These are phyloP conservation scores for Semotilus atromaculatus DNA, from an alignment of 2,797 vertebrate genomes.

Conservation along the genomic window DNA sequence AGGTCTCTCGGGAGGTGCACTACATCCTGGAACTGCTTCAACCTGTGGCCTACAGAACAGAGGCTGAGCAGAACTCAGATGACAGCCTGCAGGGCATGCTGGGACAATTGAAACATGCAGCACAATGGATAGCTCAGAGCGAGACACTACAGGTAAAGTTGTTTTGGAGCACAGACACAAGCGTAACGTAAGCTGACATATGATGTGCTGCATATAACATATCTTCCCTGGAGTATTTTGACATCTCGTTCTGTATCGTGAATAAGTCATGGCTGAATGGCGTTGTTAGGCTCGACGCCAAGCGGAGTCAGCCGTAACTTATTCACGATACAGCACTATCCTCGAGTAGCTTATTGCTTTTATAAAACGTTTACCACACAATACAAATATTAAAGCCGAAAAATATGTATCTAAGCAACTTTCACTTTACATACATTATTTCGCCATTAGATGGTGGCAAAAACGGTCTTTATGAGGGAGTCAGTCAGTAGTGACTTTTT, in stretches of 20 bases:
- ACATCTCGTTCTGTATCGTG: background rate
- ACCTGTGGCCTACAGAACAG: constrained; percentile 41
- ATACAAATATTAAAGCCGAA: no score
- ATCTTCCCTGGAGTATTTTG: background rate
- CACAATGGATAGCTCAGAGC: constrained; percentile 65
- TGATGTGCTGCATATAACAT: background rate
- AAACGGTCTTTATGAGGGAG: no score
- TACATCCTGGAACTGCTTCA: constrained; percentile 51
- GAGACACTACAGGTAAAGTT: constrained; percentile 70
- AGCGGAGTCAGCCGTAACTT: no score
- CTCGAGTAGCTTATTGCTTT: no score
- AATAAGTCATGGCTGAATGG: no score
- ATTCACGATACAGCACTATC: no score
- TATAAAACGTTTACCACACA: no score
- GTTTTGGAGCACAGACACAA: constrained; percentile 25
- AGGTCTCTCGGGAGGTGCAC: constrained; percentile 65
- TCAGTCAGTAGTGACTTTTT: no score
- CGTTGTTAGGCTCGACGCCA: no score
- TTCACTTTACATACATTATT: no score
- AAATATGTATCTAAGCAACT: no score
- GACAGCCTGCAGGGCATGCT: constrained; percentile 68
- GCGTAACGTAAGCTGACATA: constrained; percentile 16
- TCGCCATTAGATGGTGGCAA: no score
- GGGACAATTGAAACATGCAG: constrained; percentile 70
- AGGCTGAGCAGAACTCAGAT: constrained; percentile 33